Conservation (phyloP, 2,888 invertebrate species). For the Mimumesa dahlbomi region DNA sequence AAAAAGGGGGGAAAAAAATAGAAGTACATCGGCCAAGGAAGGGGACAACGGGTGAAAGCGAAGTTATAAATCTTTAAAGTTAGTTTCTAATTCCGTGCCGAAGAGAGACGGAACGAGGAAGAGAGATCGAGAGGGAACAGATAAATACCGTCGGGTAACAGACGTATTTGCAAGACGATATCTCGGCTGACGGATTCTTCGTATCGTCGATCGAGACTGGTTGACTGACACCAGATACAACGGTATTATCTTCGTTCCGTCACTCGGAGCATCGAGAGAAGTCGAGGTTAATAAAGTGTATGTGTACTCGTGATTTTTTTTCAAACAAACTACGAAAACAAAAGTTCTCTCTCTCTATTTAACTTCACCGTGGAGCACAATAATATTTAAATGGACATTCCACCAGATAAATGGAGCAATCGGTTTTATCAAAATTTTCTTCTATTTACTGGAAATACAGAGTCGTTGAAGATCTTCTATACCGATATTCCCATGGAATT, state of each 20-base stretch:
- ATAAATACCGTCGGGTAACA: slow-evolving; percentile 11
- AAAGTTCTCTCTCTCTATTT: too few relatives aligned
- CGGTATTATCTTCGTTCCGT: slow-evolving; percentile 27
- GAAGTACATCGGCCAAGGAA: too few relatives aligned
- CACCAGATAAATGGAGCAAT: too few relatives aligned
- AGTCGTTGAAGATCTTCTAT: too few relatives aligned
- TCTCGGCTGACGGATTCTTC: slow-evolving; percentile 18
- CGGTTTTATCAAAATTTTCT: not conserved
- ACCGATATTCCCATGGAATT: slow-evolving; percentile 10
- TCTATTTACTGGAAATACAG: not conserved
- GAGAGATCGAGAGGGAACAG: slow-evolving; percentile 22
- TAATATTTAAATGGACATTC: too few relatives aligned
- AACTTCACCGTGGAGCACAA: too few relatives aligned
- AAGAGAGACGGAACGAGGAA: slow-evolving; percentile 27
- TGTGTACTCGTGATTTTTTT: too few relatives aligned
- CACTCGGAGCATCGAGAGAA: not conserved
- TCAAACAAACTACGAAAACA: too few relatives aligned
- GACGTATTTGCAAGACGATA: slow-evolving; percentile 31
- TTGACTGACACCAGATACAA: slow-evolving; percentile 36
- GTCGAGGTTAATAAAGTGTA: slow-evolving; percentile 11
- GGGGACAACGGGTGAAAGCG: slow-evolving; percentile 20
- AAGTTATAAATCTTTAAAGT: slow-evolving; percentile 23
- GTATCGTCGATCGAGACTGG: slow-evolving; percentile 23
- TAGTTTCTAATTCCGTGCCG: slow-evolving; percentile 28
- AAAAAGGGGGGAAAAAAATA: too few relatives aligned